These are phyloP conservation scores for Phocoena phocoena DNA, from an alignment of 2,113 vertebrate species.

Conservation along the genomic window DNA sequence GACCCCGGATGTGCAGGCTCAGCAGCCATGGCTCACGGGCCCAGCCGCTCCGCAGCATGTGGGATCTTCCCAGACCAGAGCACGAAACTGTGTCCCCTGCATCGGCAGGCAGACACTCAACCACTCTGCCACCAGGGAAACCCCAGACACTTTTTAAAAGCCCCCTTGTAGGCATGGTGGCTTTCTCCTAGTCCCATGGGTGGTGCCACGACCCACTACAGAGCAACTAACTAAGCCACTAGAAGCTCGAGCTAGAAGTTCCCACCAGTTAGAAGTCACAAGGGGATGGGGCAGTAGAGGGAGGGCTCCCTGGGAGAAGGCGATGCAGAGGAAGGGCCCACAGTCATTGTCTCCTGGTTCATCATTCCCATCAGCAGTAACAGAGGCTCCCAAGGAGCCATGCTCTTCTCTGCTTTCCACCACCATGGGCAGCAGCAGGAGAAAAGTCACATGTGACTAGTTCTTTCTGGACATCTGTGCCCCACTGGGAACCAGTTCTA, in stretches of 20 bases:
- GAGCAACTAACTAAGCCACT: not conserved
- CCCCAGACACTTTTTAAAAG: not conserved
- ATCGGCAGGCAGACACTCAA: too few species aligned
- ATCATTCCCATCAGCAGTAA: not conserved
- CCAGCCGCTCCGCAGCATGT: too few species aligned
- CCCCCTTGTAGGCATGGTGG: not conserved
- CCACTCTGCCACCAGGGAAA: too few species aligned
- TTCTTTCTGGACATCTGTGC: not conserved
- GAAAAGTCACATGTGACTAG: not conserved
- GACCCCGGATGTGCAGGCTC: too few species aligned
- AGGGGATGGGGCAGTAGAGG: not conserved
- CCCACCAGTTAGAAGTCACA: not conserved
- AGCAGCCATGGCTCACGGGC: too few species aligned
- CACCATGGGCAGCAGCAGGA: not conserved
- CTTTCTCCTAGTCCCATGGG: not conserved
- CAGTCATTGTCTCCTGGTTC: not conserved
- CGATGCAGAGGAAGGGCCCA: rapidly evolving
- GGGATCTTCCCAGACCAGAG: too few species aligned
- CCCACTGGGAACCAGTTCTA: not conserved
- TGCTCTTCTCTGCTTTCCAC: not conserved
- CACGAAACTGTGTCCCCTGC: too few species aligned
- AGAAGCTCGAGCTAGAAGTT: not conserved
- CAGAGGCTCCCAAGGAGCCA: not conserved
- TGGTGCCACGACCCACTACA: not conserved
- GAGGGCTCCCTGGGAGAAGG: not conserved